Base-by-base conservation (phyloP, 2,113 vertebrate genomes). In the Etia nguti region DNA sequence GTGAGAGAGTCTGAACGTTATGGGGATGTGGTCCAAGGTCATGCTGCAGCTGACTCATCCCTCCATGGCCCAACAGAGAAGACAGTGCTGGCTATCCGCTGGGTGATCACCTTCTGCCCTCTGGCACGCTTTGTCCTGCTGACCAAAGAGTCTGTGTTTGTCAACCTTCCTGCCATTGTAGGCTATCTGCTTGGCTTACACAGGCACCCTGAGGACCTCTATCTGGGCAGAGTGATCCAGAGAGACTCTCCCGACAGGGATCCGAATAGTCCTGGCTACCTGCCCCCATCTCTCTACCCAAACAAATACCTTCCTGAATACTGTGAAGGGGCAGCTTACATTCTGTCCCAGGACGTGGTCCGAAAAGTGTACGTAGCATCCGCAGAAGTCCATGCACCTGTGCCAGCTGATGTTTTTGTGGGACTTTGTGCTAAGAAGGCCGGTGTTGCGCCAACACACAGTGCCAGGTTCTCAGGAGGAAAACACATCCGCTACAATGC, bases 311-410 rank as follows among this genome's bases (percentile, higher is more conserved):
- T 98, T 60, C 98, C 98, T 0, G 97, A 98, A 77, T 98, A 97
- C 93, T 99, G 98, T 68, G 95, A 97, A 0, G 94, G 96, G 0
- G 94, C 96, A 0, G 96, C 96, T 1, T 98, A 97, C 7, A 90
- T 98, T 56, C 18, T 98, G 16, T 98, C 98, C 4, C 98, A 97
- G 87, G 97, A 98, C 1, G 98, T 97, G 4, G 96, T 97, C 34
- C 93, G 97, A 22, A 98, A 98, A 94, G 96, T 98, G 18, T 97
- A 95, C 0, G 93, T 98, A 3, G 97, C 97, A 0, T 95, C 97
- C 6, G 79, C 90, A 43, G 93, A 90, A 11, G 93, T 96, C 24
- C 86, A 90, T 0, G 15, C 92, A 5, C 90, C 88, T 0, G 83
- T 98, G 24, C 96, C 96, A 5, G 92, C 97, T 0, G 98, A 97